Evolutionary conservation across 2,888 invertebrate species (phyloP), one percentile per base, ranked within the genome.

Genomic region (Anoncus sp.): DNA sequence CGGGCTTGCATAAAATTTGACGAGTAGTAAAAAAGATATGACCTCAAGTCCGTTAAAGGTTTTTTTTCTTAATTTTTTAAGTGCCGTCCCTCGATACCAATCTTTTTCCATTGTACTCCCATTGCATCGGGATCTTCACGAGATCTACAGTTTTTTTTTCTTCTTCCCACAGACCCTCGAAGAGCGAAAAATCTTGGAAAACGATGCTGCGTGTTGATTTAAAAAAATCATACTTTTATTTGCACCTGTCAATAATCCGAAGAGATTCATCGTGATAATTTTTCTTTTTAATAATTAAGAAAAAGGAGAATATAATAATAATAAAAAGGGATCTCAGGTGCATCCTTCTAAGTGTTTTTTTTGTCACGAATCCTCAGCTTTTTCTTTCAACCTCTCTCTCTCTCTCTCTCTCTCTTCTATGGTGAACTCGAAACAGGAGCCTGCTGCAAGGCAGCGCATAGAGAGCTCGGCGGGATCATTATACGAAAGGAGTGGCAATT

Each of bases 1-100:
- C n/a, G n/a, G n/a, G 76, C 53, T 60, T 66, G 62, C 70, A 76
- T 76, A 49, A 79, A 76, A 74, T 74, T 47, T 74, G 45, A 49
- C 65, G 77, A 55, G 53, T 62, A 73, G 67, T 77, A 63, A 72
- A n/a, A 69, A 62, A 60, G 9, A 47, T 38, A 49, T 14, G 49
- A 65, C 59, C 24, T 12, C 51, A 49, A 31, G 16, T 38, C 45
- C 43, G 9, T 24, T 35, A n/a, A 51, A 43, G 47, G 35, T 60
- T 20, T 38, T 14, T 27, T 14, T 27, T 27, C 9, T 45, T 38
- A 10, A 55, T 49, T 57, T 67, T 45, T 16, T 7, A 16, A 63
- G 35, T 24, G 22, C 55, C 6, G 45, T 14, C 18, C 49, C 60
- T 40, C 38, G 76, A 69, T 71, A 62, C 31, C 62, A 57, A 79